A percentile compares a stretch with the other conserved stretches of the same genome.
Conservation (phyloP, 2,113 vertebrate species). For the Heterotis niloticus region DNA sequence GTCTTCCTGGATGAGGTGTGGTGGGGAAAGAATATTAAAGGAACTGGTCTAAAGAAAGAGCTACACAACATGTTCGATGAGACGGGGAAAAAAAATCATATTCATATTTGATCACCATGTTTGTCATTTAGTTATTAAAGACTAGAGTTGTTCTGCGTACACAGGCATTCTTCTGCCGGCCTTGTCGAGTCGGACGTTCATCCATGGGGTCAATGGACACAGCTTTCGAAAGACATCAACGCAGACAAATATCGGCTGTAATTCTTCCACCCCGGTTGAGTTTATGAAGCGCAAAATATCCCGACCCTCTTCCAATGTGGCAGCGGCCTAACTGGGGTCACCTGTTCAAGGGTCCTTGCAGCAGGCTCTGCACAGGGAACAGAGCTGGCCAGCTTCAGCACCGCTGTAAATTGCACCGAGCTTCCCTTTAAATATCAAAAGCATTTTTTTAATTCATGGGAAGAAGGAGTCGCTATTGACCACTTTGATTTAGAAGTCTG, state of each 20-base stretch:
- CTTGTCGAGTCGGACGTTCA: too few species aligned
- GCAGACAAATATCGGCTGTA: not conserved
- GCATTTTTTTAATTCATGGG: not conserved
- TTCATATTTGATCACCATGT: too few species aligned
- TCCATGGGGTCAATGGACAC: too few species aligned
- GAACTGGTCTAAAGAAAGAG: too few species aligned
- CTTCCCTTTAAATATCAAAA: conserved; percentile 14
- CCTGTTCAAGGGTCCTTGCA: not conserved
- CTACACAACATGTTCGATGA: too few species aligned
- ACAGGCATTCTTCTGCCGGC: too few species aligned
- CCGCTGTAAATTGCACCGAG: conserved; percentile 21
- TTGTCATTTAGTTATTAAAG: too few species aligned
- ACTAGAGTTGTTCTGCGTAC: too few species aligned
- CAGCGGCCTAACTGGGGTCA: too few species aligned
- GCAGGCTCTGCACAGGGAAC: not conserved
- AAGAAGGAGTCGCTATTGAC: not conserved
- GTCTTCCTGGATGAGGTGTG: too few species aligned
- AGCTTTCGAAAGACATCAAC: not conserved
- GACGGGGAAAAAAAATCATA: too few species aligned
- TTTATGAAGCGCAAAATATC: not conserved
- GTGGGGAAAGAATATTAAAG: not conserved
- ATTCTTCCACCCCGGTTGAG: not conserved
- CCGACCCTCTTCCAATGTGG: not conserved
- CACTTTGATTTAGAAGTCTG: not conserved
- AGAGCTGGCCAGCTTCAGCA: not conserved